phyloP scores from a whole-genome alignment of 2,797 vertebrate genomes.

The Halcyon chelicuti region DNA sequence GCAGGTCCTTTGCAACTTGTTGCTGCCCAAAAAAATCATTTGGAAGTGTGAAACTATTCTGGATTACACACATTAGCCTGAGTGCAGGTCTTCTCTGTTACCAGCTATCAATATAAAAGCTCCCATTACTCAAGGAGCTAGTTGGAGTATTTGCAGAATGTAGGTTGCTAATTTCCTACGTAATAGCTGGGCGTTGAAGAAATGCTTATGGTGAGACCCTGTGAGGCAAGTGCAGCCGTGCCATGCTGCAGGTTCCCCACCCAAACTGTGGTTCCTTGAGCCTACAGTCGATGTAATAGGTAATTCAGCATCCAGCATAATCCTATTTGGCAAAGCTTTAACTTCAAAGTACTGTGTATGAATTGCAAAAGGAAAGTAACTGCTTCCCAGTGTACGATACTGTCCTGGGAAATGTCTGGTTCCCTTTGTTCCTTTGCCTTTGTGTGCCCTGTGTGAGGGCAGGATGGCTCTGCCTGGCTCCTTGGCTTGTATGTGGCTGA shows the following conservation, averaged over 20 bases:
- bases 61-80: not conserved
- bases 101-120: not conserved
- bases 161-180: not conserved
- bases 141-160: not conserved
- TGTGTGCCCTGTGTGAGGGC: not conserved
- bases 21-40: not conserved
- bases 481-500: not conserved
- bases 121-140: not conserved
- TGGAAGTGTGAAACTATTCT: not conserved
- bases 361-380: not conserved
- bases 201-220: not conserved
- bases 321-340: not conserved
- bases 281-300: not conserved
- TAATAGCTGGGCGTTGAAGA: not conserved
- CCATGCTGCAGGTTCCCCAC: not conserved
- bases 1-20: not conserved
- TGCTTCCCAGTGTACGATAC: not conserved
- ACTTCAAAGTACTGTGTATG: not conserved
- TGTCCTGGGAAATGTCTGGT: not conserved
- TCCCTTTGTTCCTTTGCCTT: not conserved
- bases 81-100: not conserved
- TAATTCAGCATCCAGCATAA: not conserved
- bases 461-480: not conserved
- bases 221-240: not conserved
- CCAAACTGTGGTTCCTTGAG: not conserved